Evolutionary conservation across 1,140 invertebrate genomes (phyloP), one percentile per base, ranked within the genome.

Genomic region (Mizuhopecten yessoensis): DNA sequence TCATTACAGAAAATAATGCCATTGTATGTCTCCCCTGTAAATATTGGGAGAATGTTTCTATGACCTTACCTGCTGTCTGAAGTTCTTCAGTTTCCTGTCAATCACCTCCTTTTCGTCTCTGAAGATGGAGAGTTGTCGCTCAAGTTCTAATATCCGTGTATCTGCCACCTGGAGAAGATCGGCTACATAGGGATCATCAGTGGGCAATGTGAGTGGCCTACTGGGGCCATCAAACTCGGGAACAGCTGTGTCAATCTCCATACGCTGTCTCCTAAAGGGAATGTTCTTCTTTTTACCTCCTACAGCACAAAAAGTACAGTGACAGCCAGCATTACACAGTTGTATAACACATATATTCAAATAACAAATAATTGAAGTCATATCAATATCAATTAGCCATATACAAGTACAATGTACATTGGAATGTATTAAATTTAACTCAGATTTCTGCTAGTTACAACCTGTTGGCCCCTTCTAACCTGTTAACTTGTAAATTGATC

Each of bases 161-260:
- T 97, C 96, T 36, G 96, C 96, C 20, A 96, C 95, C 91, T 96
- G 95, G 3, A 97, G 93, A 13, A 97, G 93, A 88, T 97, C 96
- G 88, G 96, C 96, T 0, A 96, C 94, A 92, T 96, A 96, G 0
- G 96, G 96, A 90, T 97, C 96, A 87, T 96, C 95, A 34, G 94
- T 93, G 3, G 94, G 92, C 13, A 92, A 92, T 2, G 94, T 89
- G 33, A 90, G 89, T 23, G 91, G 90, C 34, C 87, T 90, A 86
- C 90, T 92, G 13, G 93, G 90, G 5, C 91, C 90, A 86, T 94
- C 93, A 34, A 93, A 87, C 17, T 93, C 92, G 1, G 96, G 96
- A 29, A 96, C 92, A 57, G 94, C 94, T 34, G 91, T 94, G 92
- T 97, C 96, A 36, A 96, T 95, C 86, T 96, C 96, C 95, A 97